A percentile compares a stretch with the other conserved stretches of the same genome.
phyloP scores from a whole-genome alignment of 2,888 invertebrate genomes.

The Eurois occulta region DNA sequence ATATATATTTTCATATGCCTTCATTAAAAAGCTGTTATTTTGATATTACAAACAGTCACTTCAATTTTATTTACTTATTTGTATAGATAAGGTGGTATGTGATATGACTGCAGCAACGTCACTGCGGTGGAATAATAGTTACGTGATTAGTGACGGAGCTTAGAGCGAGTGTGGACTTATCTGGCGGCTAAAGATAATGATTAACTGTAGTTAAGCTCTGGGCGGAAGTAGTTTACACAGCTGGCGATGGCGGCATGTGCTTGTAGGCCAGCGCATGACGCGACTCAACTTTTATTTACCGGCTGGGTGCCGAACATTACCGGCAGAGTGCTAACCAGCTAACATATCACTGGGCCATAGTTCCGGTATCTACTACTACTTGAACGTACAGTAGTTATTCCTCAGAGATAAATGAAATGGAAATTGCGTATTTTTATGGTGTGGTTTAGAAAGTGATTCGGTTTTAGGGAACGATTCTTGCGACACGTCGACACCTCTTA shows the following conservation, averaged over 20 bases:
- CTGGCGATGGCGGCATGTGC: conserved; percentile 22
- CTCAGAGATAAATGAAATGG: background rate
- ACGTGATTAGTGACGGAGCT: conserved; percentile 16
- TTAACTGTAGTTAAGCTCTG: background rate
- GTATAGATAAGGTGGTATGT: no score
- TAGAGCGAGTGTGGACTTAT: conserved; percentile 7
- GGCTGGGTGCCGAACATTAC: conserved; percentile 34
- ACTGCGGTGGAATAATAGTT: conserved; percentile 4
- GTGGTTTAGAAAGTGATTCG: background rate
- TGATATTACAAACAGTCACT: no score
- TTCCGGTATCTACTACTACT: background rate
- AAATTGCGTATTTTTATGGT: background rate
- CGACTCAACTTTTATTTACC: background rate
- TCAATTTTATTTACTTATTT: no score
- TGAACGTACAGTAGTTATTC: background rate
- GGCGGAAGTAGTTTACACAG: conserved; percentile 47
- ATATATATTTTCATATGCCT: no score
- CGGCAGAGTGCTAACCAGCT: conserved; percentile 35
- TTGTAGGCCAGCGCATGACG: background rate
- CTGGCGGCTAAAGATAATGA: conserved; percentile 9
- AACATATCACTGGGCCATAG: conserved; percentile 1
- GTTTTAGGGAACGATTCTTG: background rate
- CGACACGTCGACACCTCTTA: background rate
- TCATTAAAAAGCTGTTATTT: no score
- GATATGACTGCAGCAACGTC: conserved; percentile 2